Evolutionary conservation across 2,888 invertebrate genomes (phyloP).

Genomic region (Noctua comes): DNA sequence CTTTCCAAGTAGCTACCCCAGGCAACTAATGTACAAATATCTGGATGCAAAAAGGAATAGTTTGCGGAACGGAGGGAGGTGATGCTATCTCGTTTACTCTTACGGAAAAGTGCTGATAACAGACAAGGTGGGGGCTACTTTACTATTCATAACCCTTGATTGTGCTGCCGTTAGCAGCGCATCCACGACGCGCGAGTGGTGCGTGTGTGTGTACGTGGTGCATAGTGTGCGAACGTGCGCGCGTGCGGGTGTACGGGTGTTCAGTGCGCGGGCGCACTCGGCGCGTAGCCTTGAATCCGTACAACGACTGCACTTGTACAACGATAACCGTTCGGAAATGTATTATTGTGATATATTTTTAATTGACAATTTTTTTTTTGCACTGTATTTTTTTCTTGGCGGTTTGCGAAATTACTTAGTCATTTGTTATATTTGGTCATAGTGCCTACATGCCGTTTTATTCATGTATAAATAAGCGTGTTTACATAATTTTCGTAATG

Average conservation of each 20-base stretch:
- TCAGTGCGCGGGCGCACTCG: constrained; percentile 71
- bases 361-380: constrained; percentile 40
- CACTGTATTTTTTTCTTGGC: constrained; percentile 10
- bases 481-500: constrained; percentile 22
- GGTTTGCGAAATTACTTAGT: background rate
- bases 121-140: constrained; percentile 61
- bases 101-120: constrained; percentile 39
- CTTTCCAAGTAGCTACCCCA: constrained; percentile 59
- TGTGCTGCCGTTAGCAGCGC: constrained; percentile 67
- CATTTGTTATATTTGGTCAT: constrained; percentile 7
- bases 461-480: background rate
- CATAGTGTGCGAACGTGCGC: constrained; percentile 41
- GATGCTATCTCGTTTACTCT: constrained; percentile 54
- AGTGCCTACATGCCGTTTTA: background rate
- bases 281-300: constrained; percentile 85
- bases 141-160: constrained; percentile 69
- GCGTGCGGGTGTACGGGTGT: constrained; percentile 18
- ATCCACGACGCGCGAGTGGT: constrained; percentile 64
- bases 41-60: constrained; percentile 66
- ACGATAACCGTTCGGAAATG: constrained; percentile 78
- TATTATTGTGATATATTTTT: constrained; percentile 64
- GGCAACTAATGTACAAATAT: constrained; percentile 65
- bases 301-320: constrained; percentile 86
- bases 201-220: constrained; percentile 49
- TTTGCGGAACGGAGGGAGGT: constrained; percentile 54